Evolutionary conservation across 1,140 invertebrate genomes (phyloP).

Genomic region (Andrena cerasifolii): DNA sequence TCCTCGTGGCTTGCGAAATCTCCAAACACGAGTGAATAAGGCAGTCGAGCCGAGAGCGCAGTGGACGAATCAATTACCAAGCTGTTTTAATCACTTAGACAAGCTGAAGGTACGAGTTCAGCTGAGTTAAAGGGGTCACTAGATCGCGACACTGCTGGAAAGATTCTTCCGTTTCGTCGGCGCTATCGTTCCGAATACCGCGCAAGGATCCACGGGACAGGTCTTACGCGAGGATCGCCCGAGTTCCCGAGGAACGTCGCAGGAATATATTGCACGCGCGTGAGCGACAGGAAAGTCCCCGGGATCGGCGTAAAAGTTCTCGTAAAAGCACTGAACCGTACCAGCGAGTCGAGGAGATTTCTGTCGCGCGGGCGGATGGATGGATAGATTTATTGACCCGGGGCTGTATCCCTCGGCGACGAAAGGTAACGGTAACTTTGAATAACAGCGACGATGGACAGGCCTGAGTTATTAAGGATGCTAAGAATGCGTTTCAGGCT

Average conservation of each 20-base stretch:
- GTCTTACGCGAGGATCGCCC: conserved; percentile 8
- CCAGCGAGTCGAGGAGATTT: conserved; percentile 10
- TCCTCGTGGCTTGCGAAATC: background rate
- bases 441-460: background rate
- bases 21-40: too few relatives aligned
- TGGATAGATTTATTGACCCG: conserved; percentile 3
- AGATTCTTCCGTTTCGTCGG: conserved; percentile 35
- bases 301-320: conserved; percentile 21
- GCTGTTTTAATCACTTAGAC: too few relatives aligned
- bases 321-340: conserved; percentile 29
- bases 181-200: background rate
- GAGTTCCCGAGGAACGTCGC: conserved; percentile 29
- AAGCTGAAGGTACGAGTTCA: too few relatives aligned
- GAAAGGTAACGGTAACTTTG: background rate
- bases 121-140: too few relatives aligned
- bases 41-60: too few relatives aligned
- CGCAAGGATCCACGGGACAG: conserved; percentile 2
- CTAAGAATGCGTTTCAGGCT: too few relatives aligned
- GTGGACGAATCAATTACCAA: too few relatives aligned
- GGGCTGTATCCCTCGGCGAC: too few relatives aligned
- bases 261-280: conserved; percentile 37
- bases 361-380: background rate
- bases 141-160: conserved; percentile 6
- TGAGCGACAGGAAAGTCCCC: conserved; percentile 27
- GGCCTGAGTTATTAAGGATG: too few relatives aligned